Base-by-base conservation (phyloP, 1,140 invertebrate species). In the Bombus consobrinus region DNA sequence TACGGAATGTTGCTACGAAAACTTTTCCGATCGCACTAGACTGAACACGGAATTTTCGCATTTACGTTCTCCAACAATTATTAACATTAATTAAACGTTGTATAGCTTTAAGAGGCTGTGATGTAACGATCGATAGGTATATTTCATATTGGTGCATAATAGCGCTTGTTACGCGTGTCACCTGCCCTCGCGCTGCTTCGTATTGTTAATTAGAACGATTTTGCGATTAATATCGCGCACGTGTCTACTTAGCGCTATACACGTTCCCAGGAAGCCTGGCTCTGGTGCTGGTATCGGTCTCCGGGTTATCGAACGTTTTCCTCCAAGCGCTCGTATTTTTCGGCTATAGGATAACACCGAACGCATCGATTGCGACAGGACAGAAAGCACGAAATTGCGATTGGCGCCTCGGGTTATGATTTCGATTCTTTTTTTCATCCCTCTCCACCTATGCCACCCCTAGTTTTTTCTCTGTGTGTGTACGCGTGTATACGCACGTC, bases 301-400 rank as follows among this genome's bases (percentile, higher is more conserved):
- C 15, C 41, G 72, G n/a, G n/a, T 73, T 53, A 73, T 75, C 41
- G 43, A 53, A 18, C 43, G 32, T 75, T 53, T 25, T 34, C 41
- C 43, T 53, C 43, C 18, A 12, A 64, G 22, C 59, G 0, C 32
- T 78, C 59, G 6, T 53, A 37, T 72, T 80, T 80, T 43, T 79
- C 68, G 28, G 18, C 22, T 62, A 77, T 25, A 39, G 66, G 37
- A 78, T 85, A 85, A 80, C 76, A 53, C 39, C 39, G 39, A n/a
- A 39, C 39, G 77, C 66, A 81, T 73, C 43, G 69, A 72, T 59
- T 57, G 82, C 74, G 76, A 69, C 57, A 57, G 71, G 39, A 74
- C 83, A 72, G 69, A 85, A 80, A 64, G 83, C 75, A 80, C 64
- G 83, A 88, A 90, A 90, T 90, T 88, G 89, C 88, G 72, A 87